Percentiles rank a stretch among this genome's conserved stretches.
These are phyloP conservation scores for Heterotilapia buettikoferi DNA, from an alignment of 2,113 vertebrate genomes.

Conservation along the genomic window DNA sequence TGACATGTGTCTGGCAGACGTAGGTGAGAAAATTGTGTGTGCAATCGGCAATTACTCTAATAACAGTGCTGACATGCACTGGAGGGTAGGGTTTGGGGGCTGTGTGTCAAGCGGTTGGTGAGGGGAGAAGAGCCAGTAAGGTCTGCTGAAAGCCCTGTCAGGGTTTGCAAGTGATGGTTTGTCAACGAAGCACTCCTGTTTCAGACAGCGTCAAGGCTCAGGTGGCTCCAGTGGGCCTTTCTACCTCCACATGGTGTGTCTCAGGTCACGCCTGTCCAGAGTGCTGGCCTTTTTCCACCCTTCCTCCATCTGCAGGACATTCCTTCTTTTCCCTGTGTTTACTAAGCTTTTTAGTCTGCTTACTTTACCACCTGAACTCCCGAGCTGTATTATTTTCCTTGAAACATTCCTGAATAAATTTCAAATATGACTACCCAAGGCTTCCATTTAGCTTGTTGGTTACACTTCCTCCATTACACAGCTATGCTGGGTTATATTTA, in stretches of 20 bases:
- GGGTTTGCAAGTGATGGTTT: constrained; percentile 62
- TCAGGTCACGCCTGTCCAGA: constrained; percentile 30
- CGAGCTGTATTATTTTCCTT: background rate
- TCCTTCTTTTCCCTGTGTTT: background rate
- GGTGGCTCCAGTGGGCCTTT: constrained; percentile 50
- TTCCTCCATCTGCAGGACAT: constrained; percentile 34
- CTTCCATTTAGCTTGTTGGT: constrained; percentile 11
- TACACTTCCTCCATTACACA: background rate
- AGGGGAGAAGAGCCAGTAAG: background rate
- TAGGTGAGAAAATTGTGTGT: constrained; percentile 50
- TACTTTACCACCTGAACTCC: background rate
- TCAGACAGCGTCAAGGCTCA: constrained; percentile 63
- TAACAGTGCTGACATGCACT: constrained; percentile 65
- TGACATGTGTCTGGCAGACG: constrained; percentile 27
- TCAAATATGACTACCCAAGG: background rate
- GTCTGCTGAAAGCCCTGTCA: constrained; percentile 55
- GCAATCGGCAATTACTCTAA: constrained; percentile 68
- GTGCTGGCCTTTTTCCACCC: constrained; percentile 13
- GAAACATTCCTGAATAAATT: background rate
- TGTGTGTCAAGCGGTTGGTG: constrained; percentile 13
- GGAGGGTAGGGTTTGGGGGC: constrained; percentile 36
- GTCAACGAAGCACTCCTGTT: constrained; percentile 69
- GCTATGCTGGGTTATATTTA: background rate
- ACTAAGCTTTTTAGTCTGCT: background rate
- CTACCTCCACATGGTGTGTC: constrained; percentile 29